Percentiles rank a stretch among this genome's conserved stretches.
These are phyloP conservation scores for Marronus borbonicus DNA, from an alignment of 2,888 invertebrate genomes.

Conservation along the genomic window DNA sequence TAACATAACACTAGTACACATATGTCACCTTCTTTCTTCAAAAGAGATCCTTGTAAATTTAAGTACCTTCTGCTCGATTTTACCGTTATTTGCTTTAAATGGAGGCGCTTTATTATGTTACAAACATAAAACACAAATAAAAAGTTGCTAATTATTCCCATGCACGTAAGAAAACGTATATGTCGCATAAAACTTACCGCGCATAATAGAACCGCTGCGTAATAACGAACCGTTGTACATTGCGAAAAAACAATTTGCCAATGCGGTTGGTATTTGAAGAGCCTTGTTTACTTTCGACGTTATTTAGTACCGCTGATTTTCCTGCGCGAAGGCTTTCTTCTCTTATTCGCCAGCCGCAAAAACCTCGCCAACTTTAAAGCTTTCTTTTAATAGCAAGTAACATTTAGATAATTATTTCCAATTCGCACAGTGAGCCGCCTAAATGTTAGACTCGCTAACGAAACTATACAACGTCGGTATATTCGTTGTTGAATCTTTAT, in stretches of 20 bases:
- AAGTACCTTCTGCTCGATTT: background rate
- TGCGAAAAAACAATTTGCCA: slow-evolving; percentile 22
- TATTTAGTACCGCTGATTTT: background rate
- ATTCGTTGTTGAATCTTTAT: too few species aligned
- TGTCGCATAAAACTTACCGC: slow-evolving; percentile 14
- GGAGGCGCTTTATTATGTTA: background rate
- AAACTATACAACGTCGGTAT: slow-evolving; percentile 1
- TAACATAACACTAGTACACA: too few species aligned
- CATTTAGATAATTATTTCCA: slow-evolving; percentile 18
- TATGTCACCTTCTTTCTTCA: too few species aligned
- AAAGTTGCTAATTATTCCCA: background rate
- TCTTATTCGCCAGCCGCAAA: background rate
- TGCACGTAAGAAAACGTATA: slow-evolving; percentile 12
- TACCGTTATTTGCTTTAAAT: background rate
- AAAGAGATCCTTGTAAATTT: background rate
- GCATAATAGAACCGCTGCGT: slow-evolving; percentile 14
- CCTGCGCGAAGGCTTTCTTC: slow-evolving; percentile 1
- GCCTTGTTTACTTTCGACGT: slow-evolving; percentile 18
- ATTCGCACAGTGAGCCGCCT: background rate
- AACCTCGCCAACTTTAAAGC: slow-evolving; percentile 5
- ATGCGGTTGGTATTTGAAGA: slow-evolving; percentile 26
- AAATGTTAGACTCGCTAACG: slow-evolving; percentile 24
- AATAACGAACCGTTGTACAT: slow-evolving; percentile 14
- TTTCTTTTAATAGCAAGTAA: slow-evolving; percentile 24
- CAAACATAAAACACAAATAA: slow-evolving; percentile 11